A percentile compares a stretch with the other conserved stretches of the same genome.
These are phyloP conservation scores for Drosophila rellima DNA, from an alignment of 2,888 invertebrate genomes.

Conservation along the genomic window DNA sequence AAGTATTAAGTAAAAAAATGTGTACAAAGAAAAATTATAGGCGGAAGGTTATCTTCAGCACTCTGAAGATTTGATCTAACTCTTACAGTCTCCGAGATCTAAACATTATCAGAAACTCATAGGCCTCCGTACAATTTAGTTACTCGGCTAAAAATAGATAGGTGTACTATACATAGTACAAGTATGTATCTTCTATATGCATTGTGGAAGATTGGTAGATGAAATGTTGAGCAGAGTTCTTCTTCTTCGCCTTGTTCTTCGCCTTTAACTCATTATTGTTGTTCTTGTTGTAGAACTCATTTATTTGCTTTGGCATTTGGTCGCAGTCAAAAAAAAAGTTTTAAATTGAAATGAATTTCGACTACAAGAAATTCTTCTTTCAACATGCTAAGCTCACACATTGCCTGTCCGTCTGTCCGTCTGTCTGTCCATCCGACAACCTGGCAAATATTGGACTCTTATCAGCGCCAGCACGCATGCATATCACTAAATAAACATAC, in stretches of 20 bases:
- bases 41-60: no score
- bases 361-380: conserved; percentile 42
- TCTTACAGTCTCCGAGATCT: no score
- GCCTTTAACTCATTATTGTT: background rate
- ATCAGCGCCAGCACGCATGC: conserved; percentile 60
- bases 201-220: conserved; percentile 46
- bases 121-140: background rate
- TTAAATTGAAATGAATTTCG: conserved; percentile 52
- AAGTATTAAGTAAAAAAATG: no score
- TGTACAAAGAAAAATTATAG: no score
- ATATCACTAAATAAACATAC: conserved; percentile 66
- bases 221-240: conserved; percentile 33
- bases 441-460: conserved; percentile 67
- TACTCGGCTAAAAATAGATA: conserved; percentile 30
- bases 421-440: conserved; percentile 7
- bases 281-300: conserved; percentile 40
- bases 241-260: background rate
- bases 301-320: conserved; percentile 77
- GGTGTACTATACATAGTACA: conserved; percentile 55
- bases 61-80: no score
- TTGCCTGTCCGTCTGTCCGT: background rate
- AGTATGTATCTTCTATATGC: conserved; percentile 29
- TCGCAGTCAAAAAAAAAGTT: conserved; percentile 58
- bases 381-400: conserved; percentile 43
- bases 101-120: background rate